Percentiles rank a stretch among this genome's conserved stretches.
phyloP scores from a whole-genome alignment of 2,113 vertebrate species.

The Grammomys surdaster region DNA sequence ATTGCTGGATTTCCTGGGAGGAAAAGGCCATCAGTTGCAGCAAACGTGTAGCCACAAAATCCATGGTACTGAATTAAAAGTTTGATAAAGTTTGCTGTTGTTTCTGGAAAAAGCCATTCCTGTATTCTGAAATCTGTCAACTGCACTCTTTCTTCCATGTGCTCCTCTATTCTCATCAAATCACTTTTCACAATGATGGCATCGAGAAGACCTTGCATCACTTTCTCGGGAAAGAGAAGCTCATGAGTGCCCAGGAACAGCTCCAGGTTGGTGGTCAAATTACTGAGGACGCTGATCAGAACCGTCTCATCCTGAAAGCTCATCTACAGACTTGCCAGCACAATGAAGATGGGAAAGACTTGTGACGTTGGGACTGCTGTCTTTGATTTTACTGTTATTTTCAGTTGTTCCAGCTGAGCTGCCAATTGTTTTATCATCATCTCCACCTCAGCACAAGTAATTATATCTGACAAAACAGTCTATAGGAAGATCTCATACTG shows the following conservation, averaged over 20 bases:
- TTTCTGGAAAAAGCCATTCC: slow-evolving; percentile 95
- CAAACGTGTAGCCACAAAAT: slow-evolving; percentile 91
- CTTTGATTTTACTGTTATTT: slow-evolving; percentile 87
- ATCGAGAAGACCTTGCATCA: slow-evolving; percentile 87
- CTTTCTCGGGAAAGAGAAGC: slow-evolving; percentile 86
- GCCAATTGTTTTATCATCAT: slow-evolving; percentile 86
- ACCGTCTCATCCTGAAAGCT: slow-evolving; percentile 92
- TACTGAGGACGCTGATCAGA: slow-evolving; percentile 89
- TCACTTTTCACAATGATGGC: slow-evolving; percentile 90
- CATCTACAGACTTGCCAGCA: slow-evolving; percentile 90
- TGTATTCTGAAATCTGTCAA: slow-evolving; percentile 84
- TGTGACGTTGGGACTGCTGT: slow-evolving; percentile 88
- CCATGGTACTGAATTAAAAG: slow-evolving; percentile 92
- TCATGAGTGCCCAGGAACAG: slow-evolving; percentile 88
- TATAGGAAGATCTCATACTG: slow-evolving; percentile 93
- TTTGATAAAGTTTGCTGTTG: slow-evolving; percentile 84
- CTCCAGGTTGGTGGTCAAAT: slow-evolving; percentile 87
- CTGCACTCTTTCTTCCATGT: slow-evolving; percentile 87
- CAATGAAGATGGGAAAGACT: slow-evolving; percentile 93
- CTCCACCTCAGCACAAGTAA: slow-evolving; percentile 88
- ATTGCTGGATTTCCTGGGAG: slow-evolving; percentile 95
- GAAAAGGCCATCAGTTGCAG: slow-evolving; percentile 89
- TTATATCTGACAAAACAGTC: slow-evolving; percentile 91
- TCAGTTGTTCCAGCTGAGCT: slow-evolving; percentile 87
- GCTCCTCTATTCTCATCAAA: slow-evolving; percentile 87